Percentiles rank a stretch among this genome's conserved stretches.
Evolutionary conservation across 2,888 invertebrate genomes (phyloP).

Genomic region (Rhagophthalmus giganteus): DNA sequence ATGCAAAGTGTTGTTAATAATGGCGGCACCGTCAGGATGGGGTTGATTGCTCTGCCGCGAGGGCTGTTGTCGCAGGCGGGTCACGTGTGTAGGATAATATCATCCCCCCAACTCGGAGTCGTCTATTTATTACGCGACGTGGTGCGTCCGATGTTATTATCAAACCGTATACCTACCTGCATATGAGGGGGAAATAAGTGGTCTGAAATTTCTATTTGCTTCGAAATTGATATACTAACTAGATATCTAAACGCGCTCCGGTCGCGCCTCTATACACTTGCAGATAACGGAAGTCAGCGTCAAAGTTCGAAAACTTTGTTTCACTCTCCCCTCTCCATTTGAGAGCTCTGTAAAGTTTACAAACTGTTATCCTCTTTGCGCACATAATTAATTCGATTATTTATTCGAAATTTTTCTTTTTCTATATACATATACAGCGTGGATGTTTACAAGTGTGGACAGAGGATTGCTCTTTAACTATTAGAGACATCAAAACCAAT

Average conservation of each 20-base stretch:
- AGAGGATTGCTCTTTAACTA: no score
- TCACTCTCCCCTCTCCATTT: conserved; percentile 17
- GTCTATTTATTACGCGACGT: conserved; percentile 46
- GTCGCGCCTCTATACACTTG: conserved; percentile 4
- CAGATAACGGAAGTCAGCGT: conserved; percentile 19
- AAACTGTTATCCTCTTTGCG: conserved; percentile 21
- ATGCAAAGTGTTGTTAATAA: conserved; percentile 41
- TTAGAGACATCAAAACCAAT: no score
- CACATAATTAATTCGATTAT: conserved; percentile 14
- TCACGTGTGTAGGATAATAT: conserved; percentile 45
- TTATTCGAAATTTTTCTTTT: not conserved
- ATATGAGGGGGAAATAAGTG: conserved; percentile 38
- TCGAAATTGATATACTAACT: conserved; percentile 24
- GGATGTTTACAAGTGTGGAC: no score
- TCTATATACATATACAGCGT: no score
- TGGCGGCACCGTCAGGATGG: conserved; percentile 27
- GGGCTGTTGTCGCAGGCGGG: conserved; percentile 36
- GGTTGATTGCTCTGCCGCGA: conserved; percentile 22
- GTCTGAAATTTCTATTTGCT: conserved; percentile 41
- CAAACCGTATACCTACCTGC: conserved; percentile 40
- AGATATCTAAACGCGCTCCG: conserved; percentile 17
- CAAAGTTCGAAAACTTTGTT: conserved; percentile 24
- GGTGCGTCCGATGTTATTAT: conserved; percentile 46
- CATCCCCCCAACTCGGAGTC: conserved; percentile 38
- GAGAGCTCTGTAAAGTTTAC: conserved; percentile 14